Conservation (phyloP, 2,888 invertebrate species). For the Druceiella hillmani region DNA sequence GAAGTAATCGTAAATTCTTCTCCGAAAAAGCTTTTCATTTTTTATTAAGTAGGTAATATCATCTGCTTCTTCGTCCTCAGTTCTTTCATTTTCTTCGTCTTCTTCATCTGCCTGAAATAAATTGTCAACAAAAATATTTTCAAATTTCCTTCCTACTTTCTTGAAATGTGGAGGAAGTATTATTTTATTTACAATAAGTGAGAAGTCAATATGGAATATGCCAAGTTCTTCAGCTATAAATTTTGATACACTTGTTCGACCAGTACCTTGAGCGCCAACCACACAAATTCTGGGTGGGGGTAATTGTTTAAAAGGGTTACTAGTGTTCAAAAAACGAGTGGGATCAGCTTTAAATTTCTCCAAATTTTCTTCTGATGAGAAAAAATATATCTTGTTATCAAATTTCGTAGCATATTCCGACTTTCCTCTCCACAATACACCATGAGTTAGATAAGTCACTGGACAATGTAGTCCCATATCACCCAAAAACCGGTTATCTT, state of each 20-base stretch:
- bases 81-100: conserved; percentile 31
- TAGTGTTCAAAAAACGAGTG: conserved; percentile 41
- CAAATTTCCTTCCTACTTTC: conserved; percentile 40
- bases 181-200: conserved; percentile 33
- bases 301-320: conserved; percentile 37
- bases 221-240: conserved; percentile 51
- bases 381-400: conserved; percentile 49
- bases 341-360: conserved; percentile 47
- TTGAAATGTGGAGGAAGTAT: conserved; percentile 41
- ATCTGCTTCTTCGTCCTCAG: too few relatives aligned
- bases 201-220: conserved; percentile 47
- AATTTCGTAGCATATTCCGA: conserved; percentile 47
- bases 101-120: conserved; percentile 38
- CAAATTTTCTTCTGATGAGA: conserved; percentile 45
- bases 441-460: conserved; percentile 47
- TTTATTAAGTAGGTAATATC: conserved; percentile 35
- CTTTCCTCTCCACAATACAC: conserved; percentile 58
- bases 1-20: conserved; percentile 44
- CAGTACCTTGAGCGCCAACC: conserved; percentile 50
- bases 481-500: conserved; percentile 43
- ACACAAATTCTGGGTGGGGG: conserved; percentile 54
- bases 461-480: conserved; percentile 58
- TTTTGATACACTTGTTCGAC: conserved; percentile 48
- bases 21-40: conserved; percentile 37
- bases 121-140: conserved; percentile 35